Percentiles rank a stretch among this genome's conserved stretches.
Evolutionary conservation across 2,888 invertebrate species (phyloP).

Genomic region (Acrobasis repandana): DNA sequence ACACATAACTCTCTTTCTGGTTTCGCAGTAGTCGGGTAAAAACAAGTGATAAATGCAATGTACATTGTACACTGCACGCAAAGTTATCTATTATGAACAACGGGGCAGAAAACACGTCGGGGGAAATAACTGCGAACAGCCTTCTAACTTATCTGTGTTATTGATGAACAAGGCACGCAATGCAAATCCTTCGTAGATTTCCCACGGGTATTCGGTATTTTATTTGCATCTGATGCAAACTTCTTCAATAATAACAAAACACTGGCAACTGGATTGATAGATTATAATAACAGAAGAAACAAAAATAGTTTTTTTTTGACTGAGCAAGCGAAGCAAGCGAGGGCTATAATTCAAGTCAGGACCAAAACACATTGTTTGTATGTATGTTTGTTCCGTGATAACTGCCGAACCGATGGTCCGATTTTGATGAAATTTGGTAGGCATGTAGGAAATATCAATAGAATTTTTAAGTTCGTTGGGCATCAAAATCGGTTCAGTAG

Average conservation of each 20-base stretch:
- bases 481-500: too few relatives aligned
- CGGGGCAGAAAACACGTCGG: slow-evolving; percentile 26
- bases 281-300: too few relatives aligned
- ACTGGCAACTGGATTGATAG: not conserved
- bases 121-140: slow-evolving; percentile 40
- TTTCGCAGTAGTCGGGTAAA: not conserved
- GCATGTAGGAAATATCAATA: too few relatives aligned
- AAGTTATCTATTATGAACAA: not conserved
- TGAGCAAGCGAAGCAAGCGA: too few relatives aligned
- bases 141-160: slow-evolving; percentile 41
- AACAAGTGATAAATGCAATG: not conserved
- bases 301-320: too few relatives aligned
- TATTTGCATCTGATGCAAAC: slow-evolving; percentile 19
- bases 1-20: too few relatives aligned
- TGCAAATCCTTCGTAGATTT: slow-evolving; percentile 44
- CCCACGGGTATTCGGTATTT: slow-evolving; percentile 36
- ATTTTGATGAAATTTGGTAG: too few relatives aligned
- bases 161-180: slow-evolving; percentile 33
- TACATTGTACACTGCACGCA: not conserved
- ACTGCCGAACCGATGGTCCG: too few relatives aligned
- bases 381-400: too few relatives aligned
- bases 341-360: too few relatives aligned
- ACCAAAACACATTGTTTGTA: too few relatives aligned
- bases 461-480: too few relatives aligned
- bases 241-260: not conserved